Base-by-base conservation (phyloP, 2,113 vertebrate genomes). In the Eupsittula cactorum region DNA sequence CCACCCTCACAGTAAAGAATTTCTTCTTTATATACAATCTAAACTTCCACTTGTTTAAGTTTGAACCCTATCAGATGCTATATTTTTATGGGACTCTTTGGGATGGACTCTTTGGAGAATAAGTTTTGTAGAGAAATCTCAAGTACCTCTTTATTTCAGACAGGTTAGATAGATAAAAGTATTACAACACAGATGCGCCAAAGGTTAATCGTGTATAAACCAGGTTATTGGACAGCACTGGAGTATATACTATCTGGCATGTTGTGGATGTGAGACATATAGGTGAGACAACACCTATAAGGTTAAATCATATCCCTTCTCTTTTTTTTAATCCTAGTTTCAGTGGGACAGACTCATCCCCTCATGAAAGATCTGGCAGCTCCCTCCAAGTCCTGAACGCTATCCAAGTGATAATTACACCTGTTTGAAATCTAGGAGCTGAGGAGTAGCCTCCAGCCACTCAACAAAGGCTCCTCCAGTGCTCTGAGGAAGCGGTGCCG, bases 401-500 rank as follows among this genome's bases (percentile, higher is more conserved):
- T 62, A 50, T 97, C 97, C 97, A 97, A 93, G 74, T 89, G 89
- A 97, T 97, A 97, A 97, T 97, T 97, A 96, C 7, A 89, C 69
- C 86, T 83, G 67, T 97, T 97, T 97, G 96, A 97, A 97, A 96
- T 91, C 33, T 0, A 3, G 73, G 89, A 97, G 84, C 80, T 2
- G 23, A 93, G 87, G 93, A 89, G 67, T 86, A 91, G 96, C 97
- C 96, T 96, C 89, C 91, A 89, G 97, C 96, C 77, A 95, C 86
- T 68, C 91, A 96, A 92, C 91, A 97, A 96, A 96, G 78, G 70
- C 75, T 96, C 46, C 79, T 92, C 46, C 67, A 62, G 29, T 31
- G 81, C 77, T 88, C 31, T 0, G 3, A 88, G 92, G 93, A 96
- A 92, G 78, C 4, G 5, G 46, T 57, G 74, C 86, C 6, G 81